Conservation (phyloP, 2,113 vertebrate species). For the Podarcis raffonei region DNA sequence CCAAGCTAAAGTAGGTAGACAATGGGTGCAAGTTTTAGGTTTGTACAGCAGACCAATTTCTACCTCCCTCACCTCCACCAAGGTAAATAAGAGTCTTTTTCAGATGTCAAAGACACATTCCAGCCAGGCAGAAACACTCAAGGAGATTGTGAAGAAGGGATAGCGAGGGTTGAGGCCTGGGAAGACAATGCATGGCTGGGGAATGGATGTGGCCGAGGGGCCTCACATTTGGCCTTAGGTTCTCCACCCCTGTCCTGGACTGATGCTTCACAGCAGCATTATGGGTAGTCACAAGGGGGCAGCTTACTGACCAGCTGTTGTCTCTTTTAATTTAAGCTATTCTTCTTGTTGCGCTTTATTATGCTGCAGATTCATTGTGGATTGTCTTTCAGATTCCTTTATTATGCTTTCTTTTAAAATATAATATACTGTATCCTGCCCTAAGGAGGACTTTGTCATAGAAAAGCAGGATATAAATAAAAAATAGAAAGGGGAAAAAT, state of each 20-base stretch:
- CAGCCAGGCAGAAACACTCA: no score
- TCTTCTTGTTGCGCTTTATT: background rate
- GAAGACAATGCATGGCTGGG: no score
- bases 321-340: background rate
- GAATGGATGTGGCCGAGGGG: no score
- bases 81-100: no score
- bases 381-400: background rate
- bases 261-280: background rate
- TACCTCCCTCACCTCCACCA: no score
- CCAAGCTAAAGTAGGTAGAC: no score
- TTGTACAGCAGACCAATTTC: no score
- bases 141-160: no score
- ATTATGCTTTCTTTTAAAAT: background rate
- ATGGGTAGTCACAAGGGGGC: background rate
- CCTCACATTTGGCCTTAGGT: no score
- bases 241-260: background rate
- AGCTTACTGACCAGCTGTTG: background rate
- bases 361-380: background rate
- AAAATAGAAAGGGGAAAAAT: background rate
- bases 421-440: background rate
- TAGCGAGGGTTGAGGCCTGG: no score
- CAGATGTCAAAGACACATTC: no score
- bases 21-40: no score
- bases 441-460: background rate
- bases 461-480: background rate